Evolutionary conservation across 2,797 vertebrate species (phyloP).

Genomic region (Acropternis orthonyx): DNA sequence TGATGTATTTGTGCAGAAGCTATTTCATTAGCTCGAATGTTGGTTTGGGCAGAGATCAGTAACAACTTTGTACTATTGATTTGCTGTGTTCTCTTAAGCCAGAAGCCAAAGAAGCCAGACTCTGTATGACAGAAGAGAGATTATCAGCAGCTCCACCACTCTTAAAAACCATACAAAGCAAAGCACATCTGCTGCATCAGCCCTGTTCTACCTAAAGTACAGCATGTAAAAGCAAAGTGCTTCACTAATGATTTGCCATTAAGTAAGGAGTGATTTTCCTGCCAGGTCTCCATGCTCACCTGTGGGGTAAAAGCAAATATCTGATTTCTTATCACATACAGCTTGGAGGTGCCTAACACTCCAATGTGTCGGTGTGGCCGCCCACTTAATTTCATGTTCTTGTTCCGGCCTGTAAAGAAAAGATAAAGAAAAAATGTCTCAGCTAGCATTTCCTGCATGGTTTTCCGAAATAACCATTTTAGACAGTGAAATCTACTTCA

Average conservation of each 20-base stretch:
- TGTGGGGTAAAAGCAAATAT: conserved; percentile 95
- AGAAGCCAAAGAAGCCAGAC: neutral
- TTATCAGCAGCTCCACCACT: neutral
- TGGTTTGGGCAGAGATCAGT: neutral
- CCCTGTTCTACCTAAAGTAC: neutral
- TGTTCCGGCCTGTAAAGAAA: conserved; percentile 83
- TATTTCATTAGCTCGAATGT: neutral
- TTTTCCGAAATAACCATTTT: neutral
- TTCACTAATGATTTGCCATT: conserved; percentile 4
- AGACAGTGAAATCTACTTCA: neutral
- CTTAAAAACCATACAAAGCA: neutral
- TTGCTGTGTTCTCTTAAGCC: neutral
- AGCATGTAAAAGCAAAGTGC: neutral
- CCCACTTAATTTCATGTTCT: conserved; percentile 90
- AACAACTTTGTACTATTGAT: neutral
- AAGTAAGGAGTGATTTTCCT: conserved; percentile 4
- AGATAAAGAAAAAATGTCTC: neutral
- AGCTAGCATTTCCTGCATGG: neutral
- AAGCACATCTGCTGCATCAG: neutral
- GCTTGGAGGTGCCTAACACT: conserved; percentile 95
- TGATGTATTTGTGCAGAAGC: neutral
- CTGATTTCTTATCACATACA: conserved; percentile 92
- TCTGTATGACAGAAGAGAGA: neutral
- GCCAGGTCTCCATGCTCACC: conserved; percentile 74
- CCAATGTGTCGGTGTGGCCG: conserved; percentile 95